Conservation (phyloP, 2,113 vertebrate species). For the Craseonycteris thonglongyai region DNA sequence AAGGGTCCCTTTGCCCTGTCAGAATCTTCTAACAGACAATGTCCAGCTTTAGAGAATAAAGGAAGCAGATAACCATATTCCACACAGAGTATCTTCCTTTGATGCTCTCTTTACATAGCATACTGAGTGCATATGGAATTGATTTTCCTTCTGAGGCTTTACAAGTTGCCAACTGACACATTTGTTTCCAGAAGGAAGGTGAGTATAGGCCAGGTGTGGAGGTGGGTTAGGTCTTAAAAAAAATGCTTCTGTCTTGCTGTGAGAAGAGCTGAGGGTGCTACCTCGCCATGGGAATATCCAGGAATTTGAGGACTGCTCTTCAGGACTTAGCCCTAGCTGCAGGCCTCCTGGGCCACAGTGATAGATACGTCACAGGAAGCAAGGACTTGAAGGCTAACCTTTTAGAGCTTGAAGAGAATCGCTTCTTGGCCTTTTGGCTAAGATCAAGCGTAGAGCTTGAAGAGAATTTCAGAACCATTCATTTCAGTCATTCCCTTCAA, state of each 20-base stretch:
- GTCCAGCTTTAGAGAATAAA: neutral
- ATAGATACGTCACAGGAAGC: neutral
- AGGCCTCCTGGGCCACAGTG: neutral
- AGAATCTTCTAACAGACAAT: neutral
- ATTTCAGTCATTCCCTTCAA: neutral
- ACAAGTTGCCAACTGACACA: conserved; percentile 28
- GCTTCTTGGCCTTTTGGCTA: no score
- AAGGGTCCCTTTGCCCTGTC: neutral
- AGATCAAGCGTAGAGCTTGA: neutral
- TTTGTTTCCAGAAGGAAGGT: conserved; percentile 35
- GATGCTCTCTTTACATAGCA: conserved; percentile 26
- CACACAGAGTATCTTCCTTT: neutral
- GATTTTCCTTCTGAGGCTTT: conserved; percentile 50
- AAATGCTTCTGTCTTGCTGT: neutral
- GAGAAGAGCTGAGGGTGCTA: neutral
- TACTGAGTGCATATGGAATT: conserved; percentile 26
- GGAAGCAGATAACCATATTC: neutral
- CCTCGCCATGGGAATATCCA: neutral
- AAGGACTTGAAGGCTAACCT: neutral
- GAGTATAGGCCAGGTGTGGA: neutral
- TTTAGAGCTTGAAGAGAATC: neutral
- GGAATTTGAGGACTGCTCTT: neutral
- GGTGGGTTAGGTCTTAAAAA: neutral
- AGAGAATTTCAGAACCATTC: neutral
- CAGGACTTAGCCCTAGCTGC: neutral